phyloP scores from a whole-genome alignment of 2,797 vertebrate genomes.

The Sphaeramia orbicularis region DNA sequence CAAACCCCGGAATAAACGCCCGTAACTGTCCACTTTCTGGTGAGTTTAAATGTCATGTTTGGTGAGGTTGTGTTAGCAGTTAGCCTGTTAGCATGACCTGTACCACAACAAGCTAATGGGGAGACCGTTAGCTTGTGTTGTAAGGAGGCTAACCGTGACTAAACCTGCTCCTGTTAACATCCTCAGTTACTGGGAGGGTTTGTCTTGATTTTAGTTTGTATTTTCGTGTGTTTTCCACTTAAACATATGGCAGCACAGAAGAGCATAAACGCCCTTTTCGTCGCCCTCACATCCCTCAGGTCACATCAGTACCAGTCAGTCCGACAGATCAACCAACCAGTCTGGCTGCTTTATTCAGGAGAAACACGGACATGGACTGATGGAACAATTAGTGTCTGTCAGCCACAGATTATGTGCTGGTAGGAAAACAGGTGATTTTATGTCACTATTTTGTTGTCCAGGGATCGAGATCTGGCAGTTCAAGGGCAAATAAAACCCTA shows the following conservation, averaged over 20 bases:
- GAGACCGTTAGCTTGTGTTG: slow-evolving; percentile 23
- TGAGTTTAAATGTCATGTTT: slow-evolving; percentile 48
- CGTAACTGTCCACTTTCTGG: slow-evolving; percentile 50
- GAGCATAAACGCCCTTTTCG: not conserved
- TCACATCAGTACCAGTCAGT: slow-evolving; percentile 20
- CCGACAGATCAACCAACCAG: slow-evolving; percentile 20
- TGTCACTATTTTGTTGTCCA: too few relatives aligned
- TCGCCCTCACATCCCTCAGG: not conserved
- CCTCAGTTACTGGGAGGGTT: accelerated
- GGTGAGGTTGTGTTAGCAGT: not conserved
- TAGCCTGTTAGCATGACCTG: slow-evolving; percentile 59
- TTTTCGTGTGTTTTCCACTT: accelerated
- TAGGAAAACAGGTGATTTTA: not conserved
- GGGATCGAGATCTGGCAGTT: slow-evolving; percentile 1
- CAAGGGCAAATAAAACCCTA: slow-evolving; percentile 34
- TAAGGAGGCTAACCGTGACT: slow-evolving; percentile 12
- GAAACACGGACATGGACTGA: not conserved
- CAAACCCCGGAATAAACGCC: slow-evolving; percentile 13
- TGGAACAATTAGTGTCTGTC: not conserved
- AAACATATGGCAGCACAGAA: too few relatives aligned
- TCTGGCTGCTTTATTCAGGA: not conserved
- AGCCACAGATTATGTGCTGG: not conserved
- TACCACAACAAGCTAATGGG: slow-evolving; percentile 26
- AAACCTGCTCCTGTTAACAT: not conserved
- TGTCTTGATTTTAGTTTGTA: accelerated